Evolutionary conservation across 2,888 invertebrate species (phyloP).

Genomic region (Cyclophora punctaria): DNA sequence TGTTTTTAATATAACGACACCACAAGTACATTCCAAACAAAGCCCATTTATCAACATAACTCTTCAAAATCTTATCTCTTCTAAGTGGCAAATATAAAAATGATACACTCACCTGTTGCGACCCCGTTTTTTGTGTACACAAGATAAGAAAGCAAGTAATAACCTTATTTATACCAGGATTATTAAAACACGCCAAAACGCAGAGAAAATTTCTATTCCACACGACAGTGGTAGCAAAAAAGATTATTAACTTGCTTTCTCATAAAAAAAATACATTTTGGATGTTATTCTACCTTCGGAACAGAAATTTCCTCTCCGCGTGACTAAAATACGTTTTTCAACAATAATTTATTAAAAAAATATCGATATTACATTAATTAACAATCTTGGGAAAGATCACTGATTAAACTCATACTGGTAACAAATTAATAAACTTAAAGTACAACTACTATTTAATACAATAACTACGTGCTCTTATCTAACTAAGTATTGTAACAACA

Average conservation of each 20-base stretch:
- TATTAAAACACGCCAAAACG: conserved; percentile 51
- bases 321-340: conserved; percentile 28
- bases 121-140: conserved; percentile 54
- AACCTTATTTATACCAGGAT: conserved; percentile 37
- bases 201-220: conserved; percentile 75
- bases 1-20: no score
- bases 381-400: conserved; percentile 53
- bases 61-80: conserved; percentile 36
- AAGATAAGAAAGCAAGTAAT: conserved; percentile 74
- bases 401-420: conserved; percentile 15
- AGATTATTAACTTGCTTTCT: conserved; percentile 65
- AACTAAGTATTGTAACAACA: conserved; percentile 9
- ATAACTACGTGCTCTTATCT: no score
- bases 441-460: no score
- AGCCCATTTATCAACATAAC: conserved; percentile 8
- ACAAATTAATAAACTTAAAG: conserved; percentile 14
- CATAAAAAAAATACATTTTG: conserved; percentile 31
- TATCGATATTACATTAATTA: conserved; percentile 30
- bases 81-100: conserved; percentile 46
- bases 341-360: conserved; percentile 21
- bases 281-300: conserved; percentile 61
- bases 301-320: conserved; percentile 73
- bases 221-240: conserved; percentile 24
- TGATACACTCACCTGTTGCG: conserved; percentile 53
- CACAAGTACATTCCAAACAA: no score